Conservation (phyloP, 2,888 invertebrate genomes). For the Hoplodrina blanda region DNA sequence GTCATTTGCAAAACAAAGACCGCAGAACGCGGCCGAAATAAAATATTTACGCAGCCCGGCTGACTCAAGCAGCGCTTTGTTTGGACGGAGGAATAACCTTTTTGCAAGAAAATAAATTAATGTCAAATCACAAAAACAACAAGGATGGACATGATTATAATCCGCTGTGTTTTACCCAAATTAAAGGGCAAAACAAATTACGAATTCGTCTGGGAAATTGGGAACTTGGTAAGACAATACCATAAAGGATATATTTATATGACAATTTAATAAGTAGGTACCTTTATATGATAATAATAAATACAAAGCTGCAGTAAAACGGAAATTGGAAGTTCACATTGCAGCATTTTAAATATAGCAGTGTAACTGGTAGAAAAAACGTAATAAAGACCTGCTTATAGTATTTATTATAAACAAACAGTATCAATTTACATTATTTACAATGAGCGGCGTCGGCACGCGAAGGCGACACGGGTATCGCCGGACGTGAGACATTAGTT, state of each 20-base stretch:
- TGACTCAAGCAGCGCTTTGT: constrained; percentile 88
- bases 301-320: not conserved
- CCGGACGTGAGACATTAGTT: constrained; percentile 84
- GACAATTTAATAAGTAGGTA: not conserved
- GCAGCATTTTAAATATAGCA: constrained; percentile 18
- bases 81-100: constrained; percentile 82
- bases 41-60: constrained; percentile 87
- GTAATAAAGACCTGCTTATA: constrained; percentile 46
- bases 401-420: constrained; percentile 43
- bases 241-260: not conserved
- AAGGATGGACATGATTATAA: constrained; percentile 52
- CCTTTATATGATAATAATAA: not conserved
- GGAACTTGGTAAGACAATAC: not conserved
- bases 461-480: constrained; percentile 76
- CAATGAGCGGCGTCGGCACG: constrained; percentile 70
- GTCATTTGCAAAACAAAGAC: constrained; percentile 89
- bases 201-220: not conserved
- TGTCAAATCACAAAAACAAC: constrained; percentile 75
- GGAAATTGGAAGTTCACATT: constrained; percentile 1
- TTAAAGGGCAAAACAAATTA: constrained; percentile 33
- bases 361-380: constrained; percentile 39
- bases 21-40: constrained; percentile 82
- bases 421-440: constrained; percentile 63
- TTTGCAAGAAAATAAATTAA: constrained; percentile 83
- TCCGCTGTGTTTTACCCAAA: constrained; percentile 46